Evolutionary conservation across 2,888 invertebrate species (phyloP).

Genomic region (Drosophila quinaria): DNA sequence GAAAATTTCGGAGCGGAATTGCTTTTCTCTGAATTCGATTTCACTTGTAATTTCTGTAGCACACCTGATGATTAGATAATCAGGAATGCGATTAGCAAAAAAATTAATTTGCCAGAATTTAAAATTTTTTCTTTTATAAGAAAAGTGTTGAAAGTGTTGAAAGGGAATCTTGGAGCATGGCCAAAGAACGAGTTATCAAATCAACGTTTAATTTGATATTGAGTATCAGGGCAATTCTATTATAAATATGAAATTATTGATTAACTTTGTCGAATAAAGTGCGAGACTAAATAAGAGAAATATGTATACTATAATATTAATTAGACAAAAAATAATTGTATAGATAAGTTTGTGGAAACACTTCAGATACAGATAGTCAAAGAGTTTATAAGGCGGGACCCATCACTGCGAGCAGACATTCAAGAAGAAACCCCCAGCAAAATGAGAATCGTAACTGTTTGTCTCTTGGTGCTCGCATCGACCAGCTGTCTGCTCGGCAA

Average conservation of each 20-base stretch:
- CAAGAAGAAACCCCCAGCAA: slow-evolving; percentile 6
- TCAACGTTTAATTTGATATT: neutral
- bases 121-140: neutral
- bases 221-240: neutral
- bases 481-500: slow-evolving; percentile 51
- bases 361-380: slow-evolving; percentile 29
- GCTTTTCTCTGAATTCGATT: no score
- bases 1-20: no score
- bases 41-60: no score
- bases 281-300: neutral
- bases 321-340: no score
- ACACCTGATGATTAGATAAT: no score
- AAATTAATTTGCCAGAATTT: neutral
- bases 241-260: neutral
- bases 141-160: neutral
- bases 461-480: slow-evolving; percentile 46
- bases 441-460: slow-evolving; percentile 58
- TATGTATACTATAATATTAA: neutral
- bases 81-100: no score
- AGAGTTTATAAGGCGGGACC: slow-evolving; percentile 31
- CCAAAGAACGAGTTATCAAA: neutral
- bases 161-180: neutral
- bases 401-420: slow-evolving; percentile 1
- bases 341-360: slow-evolving; percentile 5
- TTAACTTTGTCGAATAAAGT: neutral